phyloP scores from a whole-genome alignment of 2,888 invertebrate species.

The Micropterix aruncella region DNA sequence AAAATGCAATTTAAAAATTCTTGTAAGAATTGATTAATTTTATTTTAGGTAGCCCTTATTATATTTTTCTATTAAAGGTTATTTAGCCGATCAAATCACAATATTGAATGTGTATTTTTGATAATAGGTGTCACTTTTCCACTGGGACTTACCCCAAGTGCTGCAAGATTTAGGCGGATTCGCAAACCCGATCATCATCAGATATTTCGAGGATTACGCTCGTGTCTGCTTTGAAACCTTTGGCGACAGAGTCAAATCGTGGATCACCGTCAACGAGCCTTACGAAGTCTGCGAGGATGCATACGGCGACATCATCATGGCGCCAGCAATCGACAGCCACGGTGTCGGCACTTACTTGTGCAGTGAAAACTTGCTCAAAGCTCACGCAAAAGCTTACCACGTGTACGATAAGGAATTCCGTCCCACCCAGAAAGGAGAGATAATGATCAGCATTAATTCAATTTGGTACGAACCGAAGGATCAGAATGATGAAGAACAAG shows the following conservation, averaged over 20 bases:
- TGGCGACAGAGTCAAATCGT: slow-evolving; percentile 43
- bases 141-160: slow-evolving; percentile 51
- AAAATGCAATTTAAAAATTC: too few relatives aligned
- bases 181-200: slow-evolving; percentile 36
- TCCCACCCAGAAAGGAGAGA: slow-evolving; percentile 34
- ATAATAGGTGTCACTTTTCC: slow-evolving; percentile 51
- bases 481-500: slow-evolving; percentile 26
- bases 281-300: slow-evolving; percentile 37
- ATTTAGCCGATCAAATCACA: too few relatives aligned
- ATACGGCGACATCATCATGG: slow-evolving; percentile 36
- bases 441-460: slow-evolving; percentile 39
- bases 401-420: slow-evolving; percentile 47
- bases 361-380: slow-evolving; percentile 45
- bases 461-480: slow-evolving; percentile 38
- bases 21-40: too few relatives aligned
- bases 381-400: slow-evolving; percentile 52
- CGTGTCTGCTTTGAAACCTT: slow-evolving; percentile 38
- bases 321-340: slow-evolving; percentile 37
- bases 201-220: slow-evolving; percentile 41
- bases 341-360: slow-evolving; percentile 49
- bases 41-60: too few relatives aligned
- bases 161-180: slow-evolving; percentile 42
- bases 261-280: slow-evolving; percentile 61
- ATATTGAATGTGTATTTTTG: too few relatives aligned
- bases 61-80: too few relatives aligned